Evolutionary conservation across 2,797 vertebrate species (phyloP).

Genomic region (Scomberomorus guttatus): DNA sequence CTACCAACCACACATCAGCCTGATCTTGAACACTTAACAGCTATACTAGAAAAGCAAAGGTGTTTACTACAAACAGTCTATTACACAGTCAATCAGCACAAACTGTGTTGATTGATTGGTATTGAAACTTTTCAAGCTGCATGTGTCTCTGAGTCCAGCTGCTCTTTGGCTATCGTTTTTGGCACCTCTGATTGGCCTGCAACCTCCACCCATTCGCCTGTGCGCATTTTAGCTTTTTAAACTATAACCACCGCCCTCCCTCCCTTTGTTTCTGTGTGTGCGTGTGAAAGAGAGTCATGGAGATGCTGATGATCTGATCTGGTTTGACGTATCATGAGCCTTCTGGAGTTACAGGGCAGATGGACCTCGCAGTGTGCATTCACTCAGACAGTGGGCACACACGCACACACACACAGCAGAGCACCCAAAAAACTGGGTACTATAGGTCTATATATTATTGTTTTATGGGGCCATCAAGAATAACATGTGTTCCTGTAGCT

Average conservation of each 20-base stretch:
- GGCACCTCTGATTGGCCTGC: background rate
- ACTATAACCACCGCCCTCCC: conserved; percentile 15
- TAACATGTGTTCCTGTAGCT: background rate
- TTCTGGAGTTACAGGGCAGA: conserved; percentile 71
- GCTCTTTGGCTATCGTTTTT: background rate
- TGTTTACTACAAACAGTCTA: background rate
- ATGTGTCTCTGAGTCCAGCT: background rate
- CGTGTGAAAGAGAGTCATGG: conserved; percentile 16
- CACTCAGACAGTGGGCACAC: conserved; percentile 37
- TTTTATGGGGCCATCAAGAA: conserved; percentile 17
- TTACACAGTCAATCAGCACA: background rate
- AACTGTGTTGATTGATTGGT: background rate
- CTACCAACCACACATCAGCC: background rate
- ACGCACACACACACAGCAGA: conserved; percentile 24
- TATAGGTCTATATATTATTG: conserved; percentile 17
- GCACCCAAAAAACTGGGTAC: conserved; percentile 38
- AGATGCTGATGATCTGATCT: conserved; percentile 68
- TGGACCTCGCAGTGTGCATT: conserved; percentile 73
- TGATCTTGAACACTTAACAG: background rate
- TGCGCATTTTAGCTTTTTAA: background rate
- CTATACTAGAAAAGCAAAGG: background rate
- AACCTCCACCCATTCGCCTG: background rate
- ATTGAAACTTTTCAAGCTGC: background rate
- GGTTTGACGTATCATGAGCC: conserved; percentile 64
- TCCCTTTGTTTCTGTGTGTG: conserved; percentile 23